Percentiles rank a stretch among this genome's conserved stretches.
These are phyloP conservation scores for Alfaro cultratus DNA, from an alignment of 2,797 vertebrate species.

Conservation along the genomic window DNA sequence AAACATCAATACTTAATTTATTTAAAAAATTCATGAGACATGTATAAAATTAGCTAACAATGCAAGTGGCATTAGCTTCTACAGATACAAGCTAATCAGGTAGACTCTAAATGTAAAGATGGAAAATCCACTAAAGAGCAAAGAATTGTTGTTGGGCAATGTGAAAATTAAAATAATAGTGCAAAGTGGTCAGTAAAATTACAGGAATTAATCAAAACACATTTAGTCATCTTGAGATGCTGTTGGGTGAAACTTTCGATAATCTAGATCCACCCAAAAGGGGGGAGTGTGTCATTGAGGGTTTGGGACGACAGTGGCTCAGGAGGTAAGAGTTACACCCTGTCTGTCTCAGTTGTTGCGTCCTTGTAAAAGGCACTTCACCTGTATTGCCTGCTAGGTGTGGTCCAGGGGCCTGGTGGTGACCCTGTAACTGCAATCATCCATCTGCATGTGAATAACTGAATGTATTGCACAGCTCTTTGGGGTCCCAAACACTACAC, in stretches of 20 bases:
- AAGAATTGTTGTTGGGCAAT: background rate
- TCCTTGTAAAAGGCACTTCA: background rate
- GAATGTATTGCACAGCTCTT: background rate
- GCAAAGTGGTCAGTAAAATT: background rate
- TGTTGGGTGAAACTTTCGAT: background rate
- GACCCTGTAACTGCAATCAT: background rate
- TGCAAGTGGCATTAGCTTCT: background rate
- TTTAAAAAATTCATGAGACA: conserved; percentile 2
- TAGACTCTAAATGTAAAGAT: background rate
- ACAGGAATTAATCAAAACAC: background rate
- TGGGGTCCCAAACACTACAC: too few relatives aligned
- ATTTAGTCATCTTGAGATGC: background rate
- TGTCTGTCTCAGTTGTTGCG: too few relatives aligned
- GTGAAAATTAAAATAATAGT: background rate
- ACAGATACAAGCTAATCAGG: background rate
- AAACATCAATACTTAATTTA: conserved; percentile 29
- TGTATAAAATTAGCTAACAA: background rate
- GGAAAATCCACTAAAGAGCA: background rate
- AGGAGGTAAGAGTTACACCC: too few relatives aligned
- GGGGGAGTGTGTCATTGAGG: background rate
- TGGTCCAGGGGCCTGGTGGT: too few relatives aligned
- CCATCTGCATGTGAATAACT: background rate
- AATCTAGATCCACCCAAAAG: background rate
- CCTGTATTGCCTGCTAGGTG: too few relatives aligned
- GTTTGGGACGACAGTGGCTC: too few relatives aligned